Evolutionary conservation across 2,888 invertebrate species (phyloP).

Genomic region (Amblyjoppa proteus): DNA sequence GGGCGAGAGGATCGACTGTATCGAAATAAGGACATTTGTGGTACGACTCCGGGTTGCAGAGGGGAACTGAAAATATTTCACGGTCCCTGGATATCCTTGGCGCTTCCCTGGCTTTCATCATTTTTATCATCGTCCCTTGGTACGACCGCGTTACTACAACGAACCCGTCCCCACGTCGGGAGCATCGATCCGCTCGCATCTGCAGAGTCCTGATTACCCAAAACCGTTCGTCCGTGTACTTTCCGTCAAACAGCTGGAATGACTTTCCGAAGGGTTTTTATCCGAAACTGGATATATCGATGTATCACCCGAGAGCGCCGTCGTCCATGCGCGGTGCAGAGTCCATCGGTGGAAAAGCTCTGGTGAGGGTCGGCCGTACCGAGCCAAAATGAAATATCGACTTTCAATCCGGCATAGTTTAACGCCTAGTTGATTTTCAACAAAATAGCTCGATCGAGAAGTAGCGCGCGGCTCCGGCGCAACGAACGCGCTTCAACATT

Average conservation of each 20-base stretch:
- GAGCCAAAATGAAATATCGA: slow-evolving; percentile 78
- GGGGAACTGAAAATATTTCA: slow-evolving; percentile 18
- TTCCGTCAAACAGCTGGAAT: background rate
- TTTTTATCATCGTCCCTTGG: background rate
- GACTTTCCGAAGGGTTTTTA: background rate
- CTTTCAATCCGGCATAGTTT: slow-evolving; percentile 80
- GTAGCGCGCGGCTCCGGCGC: slow-evolving; percentile 47
- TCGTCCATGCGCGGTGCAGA: background rate
- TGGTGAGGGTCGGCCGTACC: slow-evolving; percentile 54
- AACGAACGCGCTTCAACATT: slow-evolving; percentile 65
- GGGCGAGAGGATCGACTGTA: slow-evolving; percentile 4
- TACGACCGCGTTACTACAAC: background rate
- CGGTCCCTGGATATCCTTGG: background rate
- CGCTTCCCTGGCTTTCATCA: background rate
- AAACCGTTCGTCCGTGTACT: background rate
- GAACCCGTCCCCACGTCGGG: background rate
- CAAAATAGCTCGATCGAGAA: slow-evolving; percentile 75
- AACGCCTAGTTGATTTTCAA: slow-evolving; percentile 79
- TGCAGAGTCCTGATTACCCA: background rate
- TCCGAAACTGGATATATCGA: slow-evolving; percentile 2
- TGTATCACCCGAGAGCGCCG: slow-evolving; percentile 10
- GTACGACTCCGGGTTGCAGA: background rate
- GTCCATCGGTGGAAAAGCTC: slow-evolving; percentile 9
- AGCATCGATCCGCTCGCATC: background rate
- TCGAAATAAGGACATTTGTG: slow-evolving; percentile 42